Conservation (phyloP, 2,888 invertebrate species). For the Polydrusus pterygomalis region DNA sequence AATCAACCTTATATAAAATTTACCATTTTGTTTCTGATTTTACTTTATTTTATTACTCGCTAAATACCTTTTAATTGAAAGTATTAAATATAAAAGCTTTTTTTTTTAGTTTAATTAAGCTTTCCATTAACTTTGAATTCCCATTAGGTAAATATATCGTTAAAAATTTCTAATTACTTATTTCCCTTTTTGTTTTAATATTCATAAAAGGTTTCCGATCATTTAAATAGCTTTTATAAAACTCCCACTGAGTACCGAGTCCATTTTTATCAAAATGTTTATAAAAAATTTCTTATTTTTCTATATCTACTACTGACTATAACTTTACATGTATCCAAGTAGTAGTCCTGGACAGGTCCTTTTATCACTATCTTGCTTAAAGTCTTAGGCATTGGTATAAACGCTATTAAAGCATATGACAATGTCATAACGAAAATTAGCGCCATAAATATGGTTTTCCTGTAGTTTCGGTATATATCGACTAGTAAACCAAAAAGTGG, state of each 20-base stretch:
- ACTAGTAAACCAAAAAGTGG: constrained; percentile 84
- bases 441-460: constrained; percentile 83
- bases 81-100: too few species aligned
- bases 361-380: constrained; percentile 60
- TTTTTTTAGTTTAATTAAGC: too few species aligned
- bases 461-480: constrained; percentile 81
- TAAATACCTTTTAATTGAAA: too few species aligned
- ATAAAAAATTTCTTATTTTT: constrained; percentile 27
- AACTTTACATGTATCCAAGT: constrained; percentile 68
- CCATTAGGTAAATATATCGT: too few species aligned
- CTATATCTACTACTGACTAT: constrained; percentile 66
- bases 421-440: constrained; percentile 80
- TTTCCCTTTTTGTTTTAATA: too few species aligned
- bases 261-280: constrained; percentile 17
- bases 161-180: too few species aligned
- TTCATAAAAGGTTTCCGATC: too few species aligned
- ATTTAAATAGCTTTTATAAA: too few species aligned
- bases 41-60: too few species aligned
- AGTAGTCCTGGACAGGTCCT: constrained; percentile 57
- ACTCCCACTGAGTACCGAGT: background rate
- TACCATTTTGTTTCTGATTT: too few species aligned
- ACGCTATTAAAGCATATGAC: constrained; percentile 82
- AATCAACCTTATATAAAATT: too few species aligned
- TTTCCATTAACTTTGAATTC: too few species aligned
- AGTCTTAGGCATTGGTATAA: constrained; percentile 73